Conservation (phyloP, 2,797 vertebrate species). For the Cyclopterus lumpus region DNA sequence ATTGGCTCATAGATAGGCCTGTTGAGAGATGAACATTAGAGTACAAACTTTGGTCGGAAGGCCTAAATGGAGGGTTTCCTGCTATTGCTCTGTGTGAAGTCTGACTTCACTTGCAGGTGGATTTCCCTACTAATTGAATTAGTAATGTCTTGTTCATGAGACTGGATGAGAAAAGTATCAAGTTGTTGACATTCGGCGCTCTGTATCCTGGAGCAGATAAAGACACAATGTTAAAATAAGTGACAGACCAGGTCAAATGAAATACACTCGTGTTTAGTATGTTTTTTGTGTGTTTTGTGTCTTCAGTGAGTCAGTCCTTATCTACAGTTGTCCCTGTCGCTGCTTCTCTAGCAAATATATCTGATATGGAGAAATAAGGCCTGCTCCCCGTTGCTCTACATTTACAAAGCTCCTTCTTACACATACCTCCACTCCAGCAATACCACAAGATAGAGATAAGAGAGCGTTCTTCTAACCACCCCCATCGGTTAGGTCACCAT, state of each 20-base stretch:
- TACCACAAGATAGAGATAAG: slow-evolving; percentile 77
- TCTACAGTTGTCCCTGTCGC: slow-evolving; percentile 9
- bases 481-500: slow-evolving; percentile 68
- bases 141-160: not conserved
- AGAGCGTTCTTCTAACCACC: slow-evolving; percentile 55
- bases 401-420: slow-evolving; percentile 50
- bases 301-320: slow-evolving; percentile 25
- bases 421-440: slow-evolving; percentile 56
- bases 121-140: slow-evolving; percentile 3
- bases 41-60: slow-evolving; percentile 26
- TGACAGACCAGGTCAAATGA: not conserved
- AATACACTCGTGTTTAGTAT: not conserved
- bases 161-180: not conserved
- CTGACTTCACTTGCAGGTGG: slow-evolving; percentile 29
- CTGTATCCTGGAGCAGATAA: not conserved
- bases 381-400: slow-evolving; percentile 60
- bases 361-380: slow-evolving; percentile 63
- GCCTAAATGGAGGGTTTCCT: slow-evolving; percentile 1
- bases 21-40: slow-evolving; percentile 58
- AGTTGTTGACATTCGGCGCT: not conserved
- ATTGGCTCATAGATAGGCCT: slow-evolving; percentile 46
- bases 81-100: slow-evolving; percentile 12
- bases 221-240: not conserved
- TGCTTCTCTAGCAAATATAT: slow-evolving; percentile 35
- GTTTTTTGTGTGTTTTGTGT: not conserved